Conservation (phyloP, 2,888 invertebrate genomes). For the Drosophila setosimentum region DNA sequence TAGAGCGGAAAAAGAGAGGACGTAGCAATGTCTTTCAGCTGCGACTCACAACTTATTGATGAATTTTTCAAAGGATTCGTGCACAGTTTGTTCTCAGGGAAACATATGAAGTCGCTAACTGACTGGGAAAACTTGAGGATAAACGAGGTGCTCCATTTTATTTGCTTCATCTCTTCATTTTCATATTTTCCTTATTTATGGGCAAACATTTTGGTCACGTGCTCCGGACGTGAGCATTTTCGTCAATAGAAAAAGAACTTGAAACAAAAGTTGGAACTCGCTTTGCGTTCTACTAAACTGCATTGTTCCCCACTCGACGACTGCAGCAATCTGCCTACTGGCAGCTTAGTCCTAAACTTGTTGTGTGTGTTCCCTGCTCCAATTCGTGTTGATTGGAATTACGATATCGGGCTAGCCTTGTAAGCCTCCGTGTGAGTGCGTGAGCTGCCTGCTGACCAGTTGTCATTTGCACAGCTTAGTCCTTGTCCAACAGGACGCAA, state of each 20-base stretch:
- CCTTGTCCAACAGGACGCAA: slow-evolving; percentile 59
- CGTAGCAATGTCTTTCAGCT: slow-evolving; percentile 34
- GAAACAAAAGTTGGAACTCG: slow-evolving; percentile 28
- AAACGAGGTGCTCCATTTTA: slow-evolving; percentile 24
- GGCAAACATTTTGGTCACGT: slow-evolving; percentile 75
- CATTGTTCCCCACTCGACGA: slow-evolving; percentile 40
- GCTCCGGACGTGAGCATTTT: slow-evolving; percentile 72
- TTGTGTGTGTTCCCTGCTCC: slow-evolving; percentile 15
- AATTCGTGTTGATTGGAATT: slow-evolving; percentile 42
- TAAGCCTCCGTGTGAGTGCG: slow-evolving; percentile 51
- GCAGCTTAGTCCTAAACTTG: slow-evolving; percentile 26
- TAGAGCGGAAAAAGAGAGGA: neutral
- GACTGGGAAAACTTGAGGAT: slow-evolving; percentile 46
- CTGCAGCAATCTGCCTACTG: slow-evolving; percentile 37
- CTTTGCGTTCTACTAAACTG: slow-evolving; percentile 36
- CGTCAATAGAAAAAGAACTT: slow-evolving; percentile 46
- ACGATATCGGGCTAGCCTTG: slow-evolving; percentile 43
- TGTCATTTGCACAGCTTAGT: slow-evolving; percentile 57
- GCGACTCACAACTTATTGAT: slow-evolving; percentile 62
- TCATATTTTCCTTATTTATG: slow-evolving; percentile 76
- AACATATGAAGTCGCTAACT: slow-evolving; percentile 67
- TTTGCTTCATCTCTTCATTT: slow-evolving; percentile 64
- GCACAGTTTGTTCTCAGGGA: slow-evolving; percentile 37
- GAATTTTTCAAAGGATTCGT: slow-evolving; percentile 73
- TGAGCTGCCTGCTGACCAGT: slow-evolving; percentile 27